Conservation (phyloP, 2,888 invertebrate species). For the Oligia fasciuncula region DNA sequence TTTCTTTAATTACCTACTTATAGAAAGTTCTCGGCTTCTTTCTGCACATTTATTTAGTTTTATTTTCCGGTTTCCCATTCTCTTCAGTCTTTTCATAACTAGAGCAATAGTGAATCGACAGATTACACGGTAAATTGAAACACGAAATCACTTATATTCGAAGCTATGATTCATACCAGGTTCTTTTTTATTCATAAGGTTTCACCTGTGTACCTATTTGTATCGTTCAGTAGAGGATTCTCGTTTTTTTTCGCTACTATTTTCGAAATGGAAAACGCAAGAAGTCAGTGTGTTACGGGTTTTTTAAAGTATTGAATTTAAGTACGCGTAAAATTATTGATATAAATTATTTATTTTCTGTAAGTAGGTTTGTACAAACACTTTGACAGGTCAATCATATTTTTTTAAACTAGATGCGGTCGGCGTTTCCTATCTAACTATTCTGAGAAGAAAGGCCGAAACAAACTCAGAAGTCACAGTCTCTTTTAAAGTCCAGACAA, state of each 20-base stretch:
- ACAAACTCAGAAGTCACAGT: too few species aligned
- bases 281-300: not conserved
- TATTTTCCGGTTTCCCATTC: not conserved
- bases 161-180: slow-evolving; percentile 24
- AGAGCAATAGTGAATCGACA: slow-evolving; percentile 1
- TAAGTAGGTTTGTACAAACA: too few species aligned
- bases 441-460: too few species aligned
- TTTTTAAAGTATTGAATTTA: not conserved
- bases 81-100: slow-evolving; percentile 1
- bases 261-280: not conserved
- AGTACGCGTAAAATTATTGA: too few species aligned
- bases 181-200: slow-evolving; percentile 45
- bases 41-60: not conserved
- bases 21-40: not conserved
- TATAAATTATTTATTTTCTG: too few species aligned
- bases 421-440: too few species aligned
- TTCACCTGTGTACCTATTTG: slow-evolving; percentile 17
- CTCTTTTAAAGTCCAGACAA: too few species aligned
- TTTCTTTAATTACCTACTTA: not conserved
- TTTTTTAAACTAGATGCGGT: too few species aligned
- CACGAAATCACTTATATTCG: slow-evolving; percentile 22
- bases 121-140: slow-evolving; percentile 20
- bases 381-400: too few species aligned
- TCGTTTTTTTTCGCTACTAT: not conserved
- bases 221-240: not conserved